Conservation (phyloP, 2,888 invertebrate genomes). For the Folsomia candida region DNA sequence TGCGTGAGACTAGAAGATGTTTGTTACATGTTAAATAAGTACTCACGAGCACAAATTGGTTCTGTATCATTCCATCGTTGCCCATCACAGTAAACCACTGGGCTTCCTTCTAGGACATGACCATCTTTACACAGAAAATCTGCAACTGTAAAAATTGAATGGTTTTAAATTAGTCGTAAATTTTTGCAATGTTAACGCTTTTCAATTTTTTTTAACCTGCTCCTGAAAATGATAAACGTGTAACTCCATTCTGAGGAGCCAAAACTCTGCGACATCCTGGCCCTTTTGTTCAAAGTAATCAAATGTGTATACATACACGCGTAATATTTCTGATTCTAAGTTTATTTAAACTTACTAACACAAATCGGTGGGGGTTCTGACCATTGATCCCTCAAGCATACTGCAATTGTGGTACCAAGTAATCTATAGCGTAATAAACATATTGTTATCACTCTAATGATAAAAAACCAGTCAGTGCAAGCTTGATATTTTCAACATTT, state of each 20-base stretch:
- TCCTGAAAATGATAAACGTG: slow-evolving; percentile 37
- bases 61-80: slow-evolving; percentile 41
- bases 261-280: slow-evolving; percentile 29
- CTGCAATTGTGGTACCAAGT: slow-evolving; percentile 33
- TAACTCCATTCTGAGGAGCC: slow-evolving; percentile 22
- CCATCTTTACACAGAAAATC: slow-evolving; percentile 41
- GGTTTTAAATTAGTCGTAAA: too few relatives aligned
- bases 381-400: slow-evolving; percentile 40
- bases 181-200: too few relatives aligned
- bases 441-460: too few relatives aligned
- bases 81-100: slow-evolving; percentile 41
- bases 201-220: too few relatives aligned
- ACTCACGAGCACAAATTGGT: slow-evolving; percentile 36
- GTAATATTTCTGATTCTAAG: background rate
- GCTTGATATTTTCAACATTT: too few relatives aligned
- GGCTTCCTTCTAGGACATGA: slow-evolving; percentile 27
- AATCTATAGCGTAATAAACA: too few relatives aligned
- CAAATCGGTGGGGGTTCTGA: slow-evolving; percentile 42
- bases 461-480: too few relatives aligned
- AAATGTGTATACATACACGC: background rate
- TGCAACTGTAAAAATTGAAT: too few relatives aligned
- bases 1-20: background rate
- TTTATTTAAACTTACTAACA: slow-evolving; percentile 35
- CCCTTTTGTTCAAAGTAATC: slow-evolving; percentile 16
- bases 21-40: background rate